These are phyloP conservation scores for Clarias pachynema DNA, from an alignment of 2,797 vertebrate species.

Conservation along the genomic window DNA sequence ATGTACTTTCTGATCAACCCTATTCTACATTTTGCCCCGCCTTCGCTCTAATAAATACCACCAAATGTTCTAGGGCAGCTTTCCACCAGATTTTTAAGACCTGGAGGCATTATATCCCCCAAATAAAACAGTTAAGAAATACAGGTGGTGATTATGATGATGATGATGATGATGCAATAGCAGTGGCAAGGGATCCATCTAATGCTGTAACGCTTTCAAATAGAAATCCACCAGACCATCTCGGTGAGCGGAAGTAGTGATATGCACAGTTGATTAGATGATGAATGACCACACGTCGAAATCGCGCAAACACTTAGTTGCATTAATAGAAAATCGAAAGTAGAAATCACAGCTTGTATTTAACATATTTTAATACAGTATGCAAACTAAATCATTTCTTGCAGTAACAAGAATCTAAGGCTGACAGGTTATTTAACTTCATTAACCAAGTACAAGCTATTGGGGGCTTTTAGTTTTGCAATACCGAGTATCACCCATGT, in stretches of 20 bases:
- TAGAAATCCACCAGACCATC: not conserved
- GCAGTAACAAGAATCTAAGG: not conserved
- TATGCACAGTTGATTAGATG: not conserved
- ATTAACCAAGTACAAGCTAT: not conserved
- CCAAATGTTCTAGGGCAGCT: not conserved
- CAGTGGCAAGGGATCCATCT: not conserved
- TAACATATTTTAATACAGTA: not conserved
- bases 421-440: not conserved
- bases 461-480: not conserved
- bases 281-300: too few species aligned
- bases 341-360: not conserved
- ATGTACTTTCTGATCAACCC: not conserved
- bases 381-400: not conserved
- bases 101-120: not conserved
- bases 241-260: not conserved
- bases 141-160: not conserved
- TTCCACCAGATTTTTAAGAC: conserved; percentile 2
- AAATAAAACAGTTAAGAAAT: not conserved
- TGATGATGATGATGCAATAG: not conserved
- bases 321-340: too few species aligned
- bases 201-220: not conserved
- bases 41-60: not conserved
- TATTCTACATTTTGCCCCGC: not conserved
- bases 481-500: not conserved
- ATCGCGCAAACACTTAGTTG: too few species aligned